Base-by-base conservation (phyloP, 2,113 vertebrate genomes). In the Rhagologus leucostigma region DNA sequence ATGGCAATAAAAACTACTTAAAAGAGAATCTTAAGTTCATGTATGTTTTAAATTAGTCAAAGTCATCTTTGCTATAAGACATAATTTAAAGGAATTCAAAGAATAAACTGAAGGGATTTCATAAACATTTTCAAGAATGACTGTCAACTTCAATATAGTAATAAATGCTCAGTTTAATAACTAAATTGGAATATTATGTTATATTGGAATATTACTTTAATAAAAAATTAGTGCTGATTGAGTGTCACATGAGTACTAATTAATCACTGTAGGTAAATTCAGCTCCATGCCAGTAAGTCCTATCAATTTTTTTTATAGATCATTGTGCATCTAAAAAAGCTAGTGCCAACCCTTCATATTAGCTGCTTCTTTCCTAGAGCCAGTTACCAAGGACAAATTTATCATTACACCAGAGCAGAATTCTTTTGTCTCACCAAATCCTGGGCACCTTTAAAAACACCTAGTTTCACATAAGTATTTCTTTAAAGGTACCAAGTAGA, bases 171-270 rank as follows among this genome's bases (percentile, higher is more conserved):
- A 80, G 67, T 95, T 74, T 97, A 95, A 96, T 91, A 94, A 96
- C 84, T 96, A 95, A 97, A 96, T 95, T 97, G 90, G 95, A 97
- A 96, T 97, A 97, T 96, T 95, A 96, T 65, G 85, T n/a, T n/a
- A n/a, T n/a, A 96, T 95, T 97, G 90, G 95, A 97, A 96, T 97
- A 97, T 96, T 95, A 96, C 33, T 13, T 94, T 95, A 97, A 97
- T 90, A 97, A 93, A 95, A 96, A 91, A 89, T 94, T 79, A 82
- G 64, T 64, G 73, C 64, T 94, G 87, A 94, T 11, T 97, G 93
- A 96, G 52, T 87, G 65, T 92, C 96, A 80, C 55, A 74, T 41
- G 87, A 96, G 84, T 86, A 94, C 60, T 97, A 97, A 97, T 98
- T 98, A 98, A 97, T 96, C 93, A 96, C 41, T 44, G 27, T 77